Evolutionary conservation across 2,113 vertebrate genomes (phyloP).

Genomic region (Eulacestoma nigropectus): DNA sequence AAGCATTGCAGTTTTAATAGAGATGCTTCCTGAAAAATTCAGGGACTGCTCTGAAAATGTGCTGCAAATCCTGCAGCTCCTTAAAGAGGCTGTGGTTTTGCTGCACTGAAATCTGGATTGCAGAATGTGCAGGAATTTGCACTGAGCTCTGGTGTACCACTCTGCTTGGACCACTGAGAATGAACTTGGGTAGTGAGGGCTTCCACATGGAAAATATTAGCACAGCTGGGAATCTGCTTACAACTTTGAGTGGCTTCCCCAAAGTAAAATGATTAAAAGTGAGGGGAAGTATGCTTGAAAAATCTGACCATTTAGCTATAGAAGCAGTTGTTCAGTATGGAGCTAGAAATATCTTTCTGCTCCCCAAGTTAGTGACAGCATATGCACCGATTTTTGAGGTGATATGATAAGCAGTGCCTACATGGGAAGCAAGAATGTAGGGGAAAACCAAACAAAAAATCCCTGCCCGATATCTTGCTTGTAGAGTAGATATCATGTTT

Average conservation of each 20-base stretch:
- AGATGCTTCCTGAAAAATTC: neutral
- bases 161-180: too few species aligned
- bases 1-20: neutral
- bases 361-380: neutral
- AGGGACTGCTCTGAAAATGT: neutral
- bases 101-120: neutral
- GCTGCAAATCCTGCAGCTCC: neutral
- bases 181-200: neutral
- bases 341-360: neutral
- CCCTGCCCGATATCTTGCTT: rapidly evolving
- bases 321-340: neutral
- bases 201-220: neutral
- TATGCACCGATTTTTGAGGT: neutral
- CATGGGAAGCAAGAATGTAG: neutral
- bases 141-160: rapidly evolving
- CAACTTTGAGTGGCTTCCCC: neutral
- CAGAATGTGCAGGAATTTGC: neutral
- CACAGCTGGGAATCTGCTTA: neutral
- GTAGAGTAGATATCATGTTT: neutral
- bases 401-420: neutral
- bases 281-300: neutral
- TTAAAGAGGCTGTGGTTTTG: neutral
- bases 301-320: neutral
- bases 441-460: neutral
- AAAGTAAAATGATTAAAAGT: neutral